Evolutionary conservation across 2,888 invertebrate species (phyloP), one percentile per base, ranked within the genome.

Genomic region (Frankliniella intonsa): DNA sequence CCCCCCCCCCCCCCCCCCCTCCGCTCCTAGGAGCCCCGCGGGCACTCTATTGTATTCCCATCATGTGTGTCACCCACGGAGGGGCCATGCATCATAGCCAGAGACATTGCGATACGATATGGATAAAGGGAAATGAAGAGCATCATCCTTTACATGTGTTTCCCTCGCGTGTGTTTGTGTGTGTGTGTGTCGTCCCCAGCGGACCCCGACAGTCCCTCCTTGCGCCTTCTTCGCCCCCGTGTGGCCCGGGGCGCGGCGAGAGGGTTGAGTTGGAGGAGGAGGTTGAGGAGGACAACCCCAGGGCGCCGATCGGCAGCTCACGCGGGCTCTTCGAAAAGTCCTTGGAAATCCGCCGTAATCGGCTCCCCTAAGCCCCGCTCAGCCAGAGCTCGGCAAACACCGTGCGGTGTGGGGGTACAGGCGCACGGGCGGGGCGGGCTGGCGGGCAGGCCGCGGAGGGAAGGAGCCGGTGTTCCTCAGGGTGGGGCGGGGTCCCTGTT

Each of bases 131-230:
- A n/a, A 11, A 62, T 62, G 62, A 62, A 62, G 62, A 12, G 25
- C 14, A 55, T 25, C 69, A 76, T 76, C 69, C 69, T 76, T 76
- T 76, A 76, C 69, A 76, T 76, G 69, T 69, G 69, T 69, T 69
- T 65, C 38, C 38, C 38, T n/a, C 38, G 2, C 38, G 38, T 65
- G 69, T n/a, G 69, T 14, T 17, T 19, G n/a, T 55, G 55, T 14
- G 55, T 55, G 55, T 55, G 55, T 55, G 55, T 17, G 55, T 12
- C 55, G 55, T 8, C 14, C 14, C 55, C 65, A n/a, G 65, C 65
- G 65, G 65, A 17, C 69, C 69, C 69, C 22, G 22, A 38, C 38
- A 38, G 38, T 38, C 38, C 38, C 38, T 38, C 38, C 5, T 38
- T 38, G 38, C n/a, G n/a, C 38, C 38, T 38, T 38, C 38, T 38